phyloP scores from a whole-genome alignment of 2,113 vertebrate genomes.

The Silurus asotus region DNA sequence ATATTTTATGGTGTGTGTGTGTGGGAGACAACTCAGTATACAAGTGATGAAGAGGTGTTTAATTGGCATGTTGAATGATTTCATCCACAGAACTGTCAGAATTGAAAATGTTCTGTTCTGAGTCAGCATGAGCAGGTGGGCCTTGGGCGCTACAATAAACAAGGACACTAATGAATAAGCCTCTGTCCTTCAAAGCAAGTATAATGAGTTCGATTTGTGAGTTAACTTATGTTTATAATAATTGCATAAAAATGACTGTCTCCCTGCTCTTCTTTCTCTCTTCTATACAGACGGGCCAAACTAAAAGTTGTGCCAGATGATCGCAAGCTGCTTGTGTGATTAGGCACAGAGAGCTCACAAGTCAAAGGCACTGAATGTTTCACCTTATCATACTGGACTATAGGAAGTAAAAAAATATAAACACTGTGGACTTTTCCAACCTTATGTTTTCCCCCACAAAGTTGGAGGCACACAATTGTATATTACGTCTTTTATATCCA shows the following conservation, averaged over 20 bases:
- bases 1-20: slow-evolving; percentile 4
- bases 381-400: background rate
- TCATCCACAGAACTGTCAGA: background rate
- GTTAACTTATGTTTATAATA: slow-evolving; percentile 22
- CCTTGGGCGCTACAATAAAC: slow-evolving; percentile 16
- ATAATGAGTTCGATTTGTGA: slow-evolving; percentile 36
- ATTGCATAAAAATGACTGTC: background rate
- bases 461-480: too few relatives aligned
- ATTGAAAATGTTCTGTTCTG: background rate
- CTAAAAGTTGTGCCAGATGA: background rate
- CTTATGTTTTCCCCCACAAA: too few relatives aligned
- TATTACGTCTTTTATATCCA: too few relatives aligned
- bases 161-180: background rate
- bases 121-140: slow-evolving; percentile 26
- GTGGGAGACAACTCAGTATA: background rate
- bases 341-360: background rate
- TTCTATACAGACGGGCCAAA: background rate
- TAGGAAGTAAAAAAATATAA: background rate
- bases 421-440: too few relatives aligned
- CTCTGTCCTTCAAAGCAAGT: background rate
- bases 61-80: background rate
- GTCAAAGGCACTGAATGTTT: background rate
- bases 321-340: background rate
- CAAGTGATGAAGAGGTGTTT: background rate
- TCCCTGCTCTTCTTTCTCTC: slow-evolving; percentile 6